Conservation (phyloP, 2,888 invertebrate species). For the Pseudococcus longispinus region DNA sequence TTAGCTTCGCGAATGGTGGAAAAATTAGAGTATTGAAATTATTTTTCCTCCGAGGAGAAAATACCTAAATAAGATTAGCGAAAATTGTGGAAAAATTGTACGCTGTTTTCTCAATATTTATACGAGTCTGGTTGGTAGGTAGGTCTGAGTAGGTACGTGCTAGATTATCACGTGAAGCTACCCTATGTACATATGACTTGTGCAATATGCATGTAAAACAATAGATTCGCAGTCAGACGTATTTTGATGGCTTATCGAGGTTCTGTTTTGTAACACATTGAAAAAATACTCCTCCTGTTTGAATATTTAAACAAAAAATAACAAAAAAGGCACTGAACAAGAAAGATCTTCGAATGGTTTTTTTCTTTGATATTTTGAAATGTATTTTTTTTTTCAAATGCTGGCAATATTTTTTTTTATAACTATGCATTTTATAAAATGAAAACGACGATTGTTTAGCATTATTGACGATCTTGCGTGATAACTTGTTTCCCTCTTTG, state of each 20-base stretch:
- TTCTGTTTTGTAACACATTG: too few relatives aligned
- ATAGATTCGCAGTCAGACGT: too few relatives aligned
- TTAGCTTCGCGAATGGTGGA: neutral
- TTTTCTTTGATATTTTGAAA: neutral
- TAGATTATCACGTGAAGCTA: neutral
- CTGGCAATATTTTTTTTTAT: neutral
- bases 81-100: neutral
- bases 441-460: neutral
- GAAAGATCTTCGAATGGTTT: too few relatives aligned
- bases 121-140: neutral
- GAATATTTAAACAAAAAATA: too few relatives aligned
- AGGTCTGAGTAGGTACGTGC: neutral
- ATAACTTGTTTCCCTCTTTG: neutral
- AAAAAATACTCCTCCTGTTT: too few relatives aligned
- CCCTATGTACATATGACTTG: too few relatives aligned
- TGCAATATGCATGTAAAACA: too few relatives aligned
- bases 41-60: neutral
- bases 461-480: constrained; percentile 23
- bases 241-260: too few relatives aligned
- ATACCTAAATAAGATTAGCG: neutral
- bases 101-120: neutral
- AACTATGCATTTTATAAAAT: neutral
- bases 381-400: neutral
- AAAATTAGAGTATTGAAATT: neutral
- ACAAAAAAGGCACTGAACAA: too few relatives aligned